A percentile compares a stretch with the other conserved stretches of the same genome.
Conservation (phyloP, 2,797 vertebrate genomes). For the Propithecus perrieri region DNA sequence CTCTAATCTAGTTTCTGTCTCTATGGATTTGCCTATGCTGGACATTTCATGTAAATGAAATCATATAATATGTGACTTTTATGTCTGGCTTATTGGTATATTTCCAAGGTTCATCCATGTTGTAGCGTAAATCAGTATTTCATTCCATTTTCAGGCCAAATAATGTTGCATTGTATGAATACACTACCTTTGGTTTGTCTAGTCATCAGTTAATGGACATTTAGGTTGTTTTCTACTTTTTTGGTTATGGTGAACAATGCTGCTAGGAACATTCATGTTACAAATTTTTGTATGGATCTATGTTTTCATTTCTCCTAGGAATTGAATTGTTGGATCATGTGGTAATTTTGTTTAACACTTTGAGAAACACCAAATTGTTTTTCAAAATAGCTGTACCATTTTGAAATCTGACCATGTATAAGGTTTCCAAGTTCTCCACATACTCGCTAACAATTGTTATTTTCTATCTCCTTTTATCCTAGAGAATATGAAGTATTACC, state of each 20-base stretch:
- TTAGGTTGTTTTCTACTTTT: not conserved
- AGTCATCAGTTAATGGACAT: not conserved
- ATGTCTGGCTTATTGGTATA: not conserved
- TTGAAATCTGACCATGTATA: slow-evolving; percentile 4
- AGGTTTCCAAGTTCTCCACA: not conserved
- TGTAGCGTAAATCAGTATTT: not conserved
- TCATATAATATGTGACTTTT: not conserved
- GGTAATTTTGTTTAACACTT: not conserved
- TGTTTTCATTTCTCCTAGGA: not conserved
- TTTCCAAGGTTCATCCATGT: not conserved
- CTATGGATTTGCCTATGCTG: not conserved
- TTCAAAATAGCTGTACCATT: not conserved
- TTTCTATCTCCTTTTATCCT: not conserved
- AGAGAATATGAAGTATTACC: not conserved
- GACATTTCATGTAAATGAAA: not conserved
- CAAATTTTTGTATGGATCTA: not conserved
- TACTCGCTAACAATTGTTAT: not conserved
- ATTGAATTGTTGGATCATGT: not conserved
- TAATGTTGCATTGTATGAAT: not conserved
- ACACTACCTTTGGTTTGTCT: not conserved
- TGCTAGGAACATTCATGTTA: not conserved
- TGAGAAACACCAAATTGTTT: not conserved
- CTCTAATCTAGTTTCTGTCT: not conserved
- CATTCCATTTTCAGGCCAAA: not conserved
- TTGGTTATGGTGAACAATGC: not conserved